phyloP scores from a whole-genome alignment of 2,888 invertebrate species.

The Trissonchulus latispiculum region DNA sequence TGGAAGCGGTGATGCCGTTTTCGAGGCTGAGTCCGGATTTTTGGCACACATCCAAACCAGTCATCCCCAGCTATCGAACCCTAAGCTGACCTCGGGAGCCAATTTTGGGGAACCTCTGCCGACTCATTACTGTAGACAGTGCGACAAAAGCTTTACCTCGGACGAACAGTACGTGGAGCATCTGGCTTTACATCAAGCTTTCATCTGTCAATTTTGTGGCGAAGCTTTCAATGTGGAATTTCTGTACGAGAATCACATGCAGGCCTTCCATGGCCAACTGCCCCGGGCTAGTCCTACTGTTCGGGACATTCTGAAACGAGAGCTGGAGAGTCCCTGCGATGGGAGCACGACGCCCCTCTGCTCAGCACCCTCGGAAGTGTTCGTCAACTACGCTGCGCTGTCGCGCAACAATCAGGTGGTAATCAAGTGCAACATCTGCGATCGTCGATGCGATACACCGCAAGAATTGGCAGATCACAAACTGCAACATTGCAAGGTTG shows the following conservation, averaged over 20 bases:
- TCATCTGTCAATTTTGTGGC: slow-evolving; percentile 69
- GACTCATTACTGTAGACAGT: slow-evolving; percentile 38
- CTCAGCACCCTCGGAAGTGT: neutral
- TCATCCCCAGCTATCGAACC: slow-evolving; percentile 56
- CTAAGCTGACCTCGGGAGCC: no score
- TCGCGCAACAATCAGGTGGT: neutral
- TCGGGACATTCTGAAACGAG: neutral
- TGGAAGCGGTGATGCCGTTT: slow-evolving; percentile 42
- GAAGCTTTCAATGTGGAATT: slow-evolving; percentile 83
- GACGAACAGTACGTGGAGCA: slow-evolving; percentile 65
- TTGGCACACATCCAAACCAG: slow-evolving; percentile 60
- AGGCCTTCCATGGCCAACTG: slow-evolving; percentile 58
- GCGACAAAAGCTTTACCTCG: slow-evolving; percentile 59
- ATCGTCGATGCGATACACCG: slow-evolving; percentile 72
- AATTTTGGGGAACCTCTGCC: neutral
- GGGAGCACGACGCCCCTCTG: neutral
- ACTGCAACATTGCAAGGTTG: slow-evolving; percentile 69
- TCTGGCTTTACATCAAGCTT: slow-evolving; percentile 37
- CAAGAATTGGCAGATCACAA: slow-evolving; percentile 81
- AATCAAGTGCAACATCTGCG: slow-evolving; percentile 82
- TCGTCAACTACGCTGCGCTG: neutral
- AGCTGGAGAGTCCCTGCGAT: neutral
- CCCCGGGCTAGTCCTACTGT: neutral
- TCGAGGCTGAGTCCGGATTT: slow-evolving; percentile 52
- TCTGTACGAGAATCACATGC: slow-evolving; percentile 75